Base-by-base conservation (phyloP, 2,888 invertebrate genomes). In the Macaria liturata region DNA sequence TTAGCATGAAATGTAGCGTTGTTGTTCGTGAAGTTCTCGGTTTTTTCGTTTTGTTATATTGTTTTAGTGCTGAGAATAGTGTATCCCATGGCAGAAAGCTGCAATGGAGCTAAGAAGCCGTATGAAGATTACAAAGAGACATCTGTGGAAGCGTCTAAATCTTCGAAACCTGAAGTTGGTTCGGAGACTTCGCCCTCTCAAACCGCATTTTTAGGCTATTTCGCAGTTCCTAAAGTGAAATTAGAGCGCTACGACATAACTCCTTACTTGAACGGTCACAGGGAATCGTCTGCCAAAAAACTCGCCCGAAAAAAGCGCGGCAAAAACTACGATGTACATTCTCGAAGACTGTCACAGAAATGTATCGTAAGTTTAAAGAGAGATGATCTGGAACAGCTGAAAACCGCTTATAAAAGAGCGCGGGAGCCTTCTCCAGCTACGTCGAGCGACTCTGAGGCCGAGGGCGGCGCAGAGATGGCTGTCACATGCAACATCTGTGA, bases 401-500 rank as follows among this genome's bases (percentile, higher is more conserved):
- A 73, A 51, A 54, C 68, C 32, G 58, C 68, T 7, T 46, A 70
- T 51, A 37, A 40, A 1, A 45, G 62, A n/a, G 44, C 45, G 37
- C 32, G 40, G 45, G 40, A 45, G 9, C 51, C 49, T 6, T 8
- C 20, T n/a, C 43, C 42, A 9, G 60, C 42, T n/a, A 57, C 58
- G 7, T 65, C 68, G 53, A 66, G 76, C 3, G 77, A 78, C 46
- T 65, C 73, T 6, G 77, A 78, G n/a, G 53, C 61, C 34, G 71
- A 70, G 0, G 54, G 62, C 31, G 51, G 60, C 37, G 52, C 61
- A 49, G 67, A 62, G 37, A 76, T 84, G 69, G 67, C 70, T 3
- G 66, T 81, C 0, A 80, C 76, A 54, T 90, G 89, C 62, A 85
- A 84, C 50, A 84, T 88, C 40, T 90, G 90, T 64, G 72, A 77